Evolutionary conservation across 2,888 invertebrate genomes (phyloP).

Genomic region (Xestia ashworthii): DNA sequence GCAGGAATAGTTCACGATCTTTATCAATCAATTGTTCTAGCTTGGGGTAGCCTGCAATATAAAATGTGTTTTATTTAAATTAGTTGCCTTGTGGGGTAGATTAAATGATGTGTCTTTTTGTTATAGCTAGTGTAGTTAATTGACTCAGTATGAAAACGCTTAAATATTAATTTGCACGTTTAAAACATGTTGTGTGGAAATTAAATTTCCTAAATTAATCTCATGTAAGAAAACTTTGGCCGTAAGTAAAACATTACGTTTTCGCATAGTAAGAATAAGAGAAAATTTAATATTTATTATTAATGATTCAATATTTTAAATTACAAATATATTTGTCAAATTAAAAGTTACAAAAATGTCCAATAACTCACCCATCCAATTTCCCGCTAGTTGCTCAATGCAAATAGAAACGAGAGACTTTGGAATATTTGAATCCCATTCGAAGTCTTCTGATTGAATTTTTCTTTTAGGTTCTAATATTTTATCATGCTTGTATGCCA

Average conservation of each 20-base stretch:
- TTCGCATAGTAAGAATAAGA: background rate
- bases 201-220: background rate
- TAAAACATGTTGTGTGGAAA: background rate
- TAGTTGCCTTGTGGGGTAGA: background rate
- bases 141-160: background rate
- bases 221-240: background rate
- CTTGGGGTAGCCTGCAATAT: constrained; percentile 79
- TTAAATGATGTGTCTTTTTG: background rate
- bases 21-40: constrained; percentile 82
- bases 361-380: constrained; percentile 83
- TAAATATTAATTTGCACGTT: background rate
- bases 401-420: constrained; percentile 86
- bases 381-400: constrained; percentile 85
- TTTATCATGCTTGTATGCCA: constrained; percentile 82
- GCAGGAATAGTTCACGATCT: constrained; percentile 84
- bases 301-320: background rate
- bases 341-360: background rate
- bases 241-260: background rate
- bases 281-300: background rate
- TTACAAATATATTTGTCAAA: background rate
- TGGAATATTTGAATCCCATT: constrained; percentile 87
- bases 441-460: constrained; percentile 88
- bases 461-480: constrained; percentile 82
- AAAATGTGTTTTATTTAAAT: background rate
- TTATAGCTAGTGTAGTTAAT: background rate